A percentile compares a stretch with the other conserved stretches of the same genome.
These are phyloP conservation scores for Paragorgia papillata DNA, from an alignment of 92 coral and sea anemone genomes.

Conservation along the genomic window DNA sequence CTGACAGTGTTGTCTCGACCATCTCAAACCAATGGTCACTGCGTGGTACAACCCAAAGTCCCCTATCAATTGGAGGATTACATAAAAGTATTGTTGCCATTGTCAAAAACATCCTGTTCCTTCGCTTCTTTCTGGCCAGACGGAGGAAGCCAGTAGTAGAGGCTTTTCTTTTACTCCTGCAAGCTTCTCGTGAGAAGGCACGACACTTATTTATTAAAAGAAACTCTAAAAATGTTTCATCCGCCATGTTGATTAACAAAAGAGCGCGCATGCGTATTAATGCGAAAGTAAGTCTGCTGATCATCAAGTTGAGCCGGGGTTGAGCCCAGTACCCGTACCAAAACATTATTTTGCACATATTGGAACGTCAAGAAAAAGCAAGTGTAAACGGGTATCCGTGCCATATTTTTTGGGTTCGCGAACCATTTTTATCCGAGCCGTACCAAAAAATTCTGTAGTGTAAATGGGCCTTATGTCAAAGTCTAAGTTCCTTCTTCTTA, in stretches of 20 bases:
- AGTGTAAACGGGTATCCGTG: conserved; percentile 34
- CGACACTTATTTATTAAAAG: not conserved
- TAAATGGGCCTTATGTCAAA: conserved; percentile 29
- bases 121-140: conserved; percentile 26
- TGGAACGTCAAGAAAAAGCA: conserved; percentile 13
- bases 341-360: not conserved
- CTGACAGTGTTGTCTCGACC: conserved; percentile 53
- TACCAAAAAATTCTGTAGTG: conserved; percentile 39
- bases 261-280: conserved; percentile 27
- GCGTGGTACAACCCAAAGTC: conserved; percentile 40
- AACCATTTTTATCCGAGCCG: conserved; percentile 42
- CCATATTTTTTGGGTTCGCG: conserved; percentile 24
- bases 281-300: conserved; percentile 2
- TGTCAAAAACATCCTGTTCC: conserved; percentile 31
- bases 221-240: not conserved
- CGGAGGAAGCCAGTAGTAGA: conserved; percentile 14
- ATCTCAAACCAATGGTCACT: conserved; percentile 38
- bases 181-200: not conserved
- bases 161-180: not conserved
- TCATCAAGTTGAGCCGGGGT: conserved; percentile 11
- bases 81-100: conserved; percentile 24
- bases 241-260: conserved; percentile 1
- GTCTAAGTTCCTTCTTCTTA: not conserved
- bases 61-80: conserved; percentile 31
- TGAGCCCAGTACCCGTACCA: not conserved